phyloP scores from a whole-genome alignment of 2,797 vertebrate species.

The Eidolon dupreanum region DNA sequence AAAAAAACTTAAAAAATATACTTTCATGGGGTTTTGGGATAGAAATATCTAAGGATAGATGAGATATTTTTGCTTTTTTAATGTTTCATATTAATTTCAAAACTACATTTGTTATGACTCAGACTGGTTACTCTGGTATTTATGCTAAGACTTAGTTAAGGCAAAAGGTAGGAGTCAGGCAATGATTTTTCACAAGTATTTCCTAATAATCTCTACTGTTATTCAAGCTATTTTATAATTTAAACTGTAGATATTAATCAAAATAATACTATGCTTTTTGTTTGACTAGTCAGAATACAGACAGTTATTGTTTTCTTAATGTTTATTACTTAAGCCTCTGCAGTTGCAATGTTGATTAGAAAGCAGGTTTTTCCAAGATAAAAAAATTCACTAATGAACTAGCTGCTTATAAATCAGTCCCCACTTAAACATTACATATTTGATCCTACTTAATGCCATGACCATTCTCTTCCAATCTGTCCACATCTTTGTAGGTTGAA shows the following conservation, averaged over 20 bases:
- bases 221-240: constrained; percentile 37
- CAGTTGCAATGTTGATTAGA: not conserved
- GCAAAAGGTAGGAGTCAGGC: not conserved
- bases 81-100: constrained; percentile 27
- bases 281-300: not conserved
- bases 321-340: constrained; percentile 24
- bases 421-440: not conserved
- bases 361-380: not conserved
- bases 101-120: not conserved
- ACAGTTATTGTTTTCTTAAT: constrained; percentile 6
- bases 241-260: not conserved
- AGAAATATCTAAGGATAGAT: not conserved
- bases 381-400: not conserved
- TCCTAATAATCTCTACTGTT: constrained; percentile 34
- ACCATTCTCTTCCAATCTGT: not conserved
- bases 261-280: not conserved
- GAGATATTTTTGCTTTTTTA: not conserved
- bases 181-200: not conserved
- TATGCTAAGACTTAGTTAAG: not conserved
- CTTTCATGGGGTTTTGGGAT: not conserved
- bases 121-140: not conserved
- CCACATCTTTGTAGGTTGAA: not conserved
- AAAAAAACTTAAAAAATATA: not conserved
- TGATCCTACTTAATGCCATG: not conserved
- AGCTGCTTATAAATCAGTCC: not conserved